Evolutionary conservation across 2,888 invertebrate species (phyloP), one percentile per base, ranked within the genome.

Genomic region (Acanthacorydalis orientalis): DNA sequence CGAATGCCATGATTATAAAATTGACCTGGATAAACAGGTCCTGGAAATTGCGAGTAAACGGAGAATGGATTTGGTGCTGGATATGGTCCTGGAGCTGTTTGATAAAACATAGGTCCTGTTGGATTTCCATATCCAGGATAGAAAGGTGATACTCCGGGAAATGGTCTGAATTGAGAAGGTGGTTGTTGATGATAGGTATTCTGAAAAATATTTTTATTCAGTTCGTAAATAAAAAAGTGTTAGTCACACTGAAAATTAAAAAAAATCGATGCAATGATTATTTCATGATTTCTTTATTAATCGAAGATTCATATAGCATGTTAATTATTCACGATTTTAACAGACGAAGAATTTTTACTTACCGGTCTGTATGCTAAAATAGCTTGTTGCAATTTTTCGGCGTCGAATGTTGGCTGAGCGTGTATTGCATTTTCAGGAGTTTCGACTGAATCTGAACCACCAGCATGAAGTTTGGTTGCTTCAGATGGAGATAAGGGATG

Each of bases 301-400:
- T n/a, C n/a, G n/a, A n/a, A n/a, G n/a, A n/a, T n/a, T n/a, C n/a
- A n/a, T n/a, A n/a, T n/a, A n/a, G n/a, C n/a, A n/a, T n/a, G n/a
- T n/a, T n/a, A n/a, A n/a, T n/a, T n/a, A n/a, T n/a, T n/a, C n/a
- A n/a, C n/a, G n/a, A n/a, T n/a, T n/a, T n/a, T n/a, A 34, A 11
- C 34, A 8, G 34, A 38, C 23, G 23, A 23, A 23, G 6, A 6
- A 23, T 23, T 44, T 34, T 35, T 53, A 55, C 63, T 72, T 62
- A 74, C 70, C 39, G 74, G 73, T 57, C 75, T 65, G 52, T 74
- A 76, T 1, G 72, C 68, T 50, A 78, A 60, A 52, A 78, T 68
- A 15, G 72, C 72, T 49, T 72, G 68, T 54, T 72, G 67, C 35
- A 71, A 59, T 61, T 77, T 77, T 54, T 67, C 66, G 1, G 63